Conservation (phyloP, 2,113 vertebrate species). For the Machaerirhynchus nigripectus region DNA sequence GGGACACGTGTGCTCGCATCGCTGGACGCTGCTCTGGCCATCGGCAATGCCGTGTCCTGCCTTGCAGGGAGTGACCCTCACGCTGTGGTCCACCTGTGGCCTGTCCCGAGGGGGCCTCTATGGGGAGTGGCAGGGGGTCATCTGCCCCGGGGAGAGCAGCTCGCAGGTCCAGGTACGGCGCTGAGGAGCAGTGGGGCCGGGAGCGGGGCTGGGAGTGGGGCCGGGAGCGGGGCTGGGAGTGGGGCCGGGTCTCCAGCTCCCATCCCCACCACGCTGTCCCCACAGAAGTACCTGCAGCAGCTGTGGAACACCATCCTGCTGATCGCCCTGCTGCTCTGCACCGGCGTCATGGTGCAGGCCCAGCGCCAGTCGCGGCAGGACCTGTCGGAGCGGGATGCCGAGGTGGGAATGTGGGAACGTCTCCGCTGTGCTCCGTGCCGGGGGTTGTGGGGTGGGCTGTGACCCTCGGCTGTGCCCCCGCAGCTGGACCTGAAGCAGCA, state of each 20-base stretch:
- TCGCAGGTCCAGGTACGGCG: constrained; percentile 87
- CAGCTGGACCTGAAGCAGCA: constrained; percentile 86
- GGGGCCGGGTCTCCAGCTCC: fast-evolving
- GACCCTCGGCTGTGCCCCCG: background rate
- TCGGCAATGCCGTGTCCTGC: background rate
- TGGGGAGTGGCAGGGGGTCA: constrained; percentile 93
- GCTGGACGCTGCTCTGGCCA: background rate
- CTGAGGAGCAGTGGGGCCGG: fast-evolving
- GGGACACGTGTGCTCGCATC: fast-evolving
- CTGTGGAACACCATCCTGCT: constrained; percentile 93
- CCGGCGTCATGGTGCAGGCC: constrained; percentile 89
- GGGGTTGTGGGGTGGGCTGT: background rate
- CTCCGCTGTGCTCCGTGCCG: fast-evolving
- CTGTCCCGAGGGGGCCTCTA: constrained; percentile 88
- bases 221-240: fast-evolving
- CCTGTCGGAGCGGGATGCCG: constrained; percentile 67
- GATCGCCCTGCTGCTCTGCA: constrained; percentile 88
- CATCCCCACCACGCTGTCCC: fast-evolving
- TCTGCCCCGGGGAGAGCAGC: constrained; percentile 90
- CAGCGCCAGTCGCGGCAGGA: constrained; percentile 84
- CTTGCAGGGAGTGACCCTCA: constrained; percentile 88
- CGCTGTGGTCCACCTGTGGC: constrained; percentile 92
- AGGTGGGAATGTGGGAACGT: constrained; percentile 72
- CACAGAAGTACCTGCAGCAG: constrained; percentile 92
- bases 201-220: fast-evolving